Evolutionary conservation across 2,888 invertebrate species (phyloP).

Genomic region (Nesidiocoris tenuis): DNA sequence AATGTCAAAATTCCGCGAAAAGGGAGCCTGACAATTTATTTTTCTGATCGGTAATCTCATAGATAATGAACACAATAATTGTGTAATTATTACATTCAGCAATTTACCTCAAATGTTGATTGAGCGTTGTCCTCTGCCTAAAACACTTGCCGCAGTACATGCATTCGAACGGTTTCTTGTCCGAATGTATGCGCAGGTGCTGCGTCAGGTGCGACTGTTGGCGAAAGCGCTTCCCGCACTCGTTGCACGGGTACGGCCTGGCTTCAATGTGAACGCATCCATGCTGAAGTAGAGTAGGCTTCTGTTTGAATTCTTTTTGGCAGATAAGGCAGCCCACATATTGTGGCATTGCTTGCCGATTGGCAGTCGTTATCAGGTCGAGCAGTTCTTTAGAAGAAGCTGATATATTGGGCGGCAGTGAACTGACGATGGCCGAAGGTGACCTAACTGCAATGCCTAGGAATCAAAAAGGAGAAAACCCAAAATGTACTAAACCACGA

Average conservation of each 20-base stretch:
- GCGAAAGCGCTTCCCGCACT: conserved; percentile 31
- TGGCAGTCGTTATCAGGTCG: conserved; percentile 33
- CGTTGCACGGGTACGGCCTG: conserved; percentile 29
- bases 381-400: conserved; percentile 34
- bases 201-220: conserved; percentile 37
- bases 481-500: no score
- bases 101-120: conserved; percentile 40
- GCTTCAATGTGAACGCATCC: conserved; percentile 38
- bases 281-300: conserved; percentile 31
- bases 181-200: conserved; percentile 32
- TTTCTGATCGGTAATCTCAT: no score
- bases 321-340: conserved; percentile 37
- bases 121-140: conserved; percentile 34
- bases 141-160: conserved; percentile 39
- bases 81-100: no score
- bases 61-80: no score
- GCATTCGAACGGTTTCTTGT: conserved; percentile 34
- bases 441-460: conserved; percentile 4
- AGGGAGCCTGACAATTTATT: no score
- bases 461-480: no score
- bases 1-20: no score
- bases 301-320: conserved; percentile 41
- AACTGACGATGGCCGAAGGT: conserved; percentile 17
- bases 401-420: conserved; percentile 19
- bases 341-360: conserved; percentile 37